These are phyloP conservation scores for Odobenus rosmarus DNA, from an alignment of 2,113 vertebrate genomes.

Conservation along the genomic window DNA sequence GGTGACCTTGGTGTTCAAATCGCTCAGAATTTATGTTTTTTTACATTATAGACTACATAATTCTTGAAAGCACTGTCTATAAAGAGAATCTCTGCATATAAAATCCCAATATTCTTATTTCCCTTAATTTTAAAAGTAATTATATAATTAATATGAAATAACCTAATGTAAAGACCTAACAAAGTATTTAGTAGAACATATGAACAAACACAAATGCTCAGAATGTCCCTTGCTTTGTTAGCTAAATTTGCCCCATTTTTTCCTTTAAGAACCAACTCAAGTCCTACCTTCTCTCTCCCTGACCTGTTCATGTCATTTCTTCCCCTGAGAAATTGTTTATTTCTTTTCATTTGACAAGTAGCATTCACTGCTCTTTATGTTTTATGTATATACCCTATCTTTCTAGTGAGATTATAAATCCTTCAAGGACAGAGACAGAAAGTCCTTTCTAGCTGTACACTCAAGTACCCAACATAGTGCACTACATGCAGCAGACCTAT, in stretches of 20 bases:
- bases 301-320: background rate
- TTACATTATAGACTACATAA: background rate
- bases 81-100: background rate
- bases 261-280: background rate
- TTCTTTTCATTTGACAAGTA: constrained; percentile 19
- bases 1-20: constrained; percentile 1
- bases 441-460: constrained; percentile 15
- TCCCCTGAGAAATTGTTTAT: background rate
- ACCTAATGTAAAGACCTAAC: background rate
- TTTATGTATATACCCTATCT: background rate
- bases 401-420: constrained; percentile 9
- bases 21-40: constrained; percentile 42
- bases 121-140: constrained; percentile 21
- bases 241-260: background rate
- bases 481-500: background rate
- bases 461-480: background rate
- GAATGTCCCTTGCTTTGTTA: constrained; percentile 14
- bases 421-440: background rate
- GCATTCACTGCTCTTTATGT: background rate
- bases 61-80: background rate
- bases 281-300: background rate
- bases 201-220: background rate
- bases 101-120: constrained; percentile 30
- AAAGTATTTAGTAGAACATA: background rate
- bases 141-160: constrained; percentile 36